These are phyloP conservation scores for Bradypus variegatus DNA, from an alignment of 2,797 vertebrate species.

Conservation along the genomic window DNA sequence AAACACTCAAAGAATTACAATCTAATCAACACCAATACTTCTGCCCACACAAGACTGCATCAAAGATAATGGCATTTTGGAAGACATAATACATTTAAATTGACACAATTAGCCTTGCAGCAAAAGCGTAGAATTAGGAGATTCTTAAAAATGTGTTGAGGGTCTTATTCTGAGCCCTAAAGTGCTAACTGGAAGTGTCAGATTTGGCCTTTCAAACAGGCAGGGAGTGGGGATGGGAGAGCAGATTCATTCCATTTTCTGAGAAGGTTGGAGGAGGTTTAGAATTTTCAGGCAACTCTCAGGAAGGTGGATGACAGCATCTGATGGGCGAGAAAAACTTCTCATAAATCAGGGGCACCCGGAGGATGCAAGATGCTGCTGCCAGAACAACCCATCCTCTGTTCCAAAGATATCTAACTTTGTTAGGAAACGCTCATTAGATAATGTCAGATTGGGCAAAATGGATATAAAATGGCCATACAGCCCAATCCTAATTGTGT, in stretches of 20 bases:
- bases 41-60: no score
- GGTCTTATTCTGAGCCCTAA: neutral
- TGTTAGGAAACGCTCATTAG: neutral
- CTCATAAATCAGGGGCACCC: no score
- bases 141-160: neutral
- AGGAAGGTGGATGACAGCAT: accelerated
- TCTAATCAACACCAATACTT: no score
- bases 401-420: neutral
- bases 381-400: accelerated
- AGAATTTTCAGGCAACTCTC: neutral
- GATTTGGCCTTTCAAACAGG: neutral
- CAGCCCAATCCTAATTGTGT: neutral
- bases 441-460: neutral
- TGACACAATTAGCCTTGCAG: no score
- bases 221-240: neutral
- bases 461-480: neutral
- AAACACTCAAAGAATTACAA: no score
- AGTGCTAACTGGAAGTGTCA: neutral
- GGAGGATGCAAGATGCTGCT: accelerated
- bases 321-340: no score
- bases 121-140: neutral
- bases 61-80: no score
- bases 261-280: neutral
- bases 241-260: neutral
- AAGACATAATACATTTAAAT: no score